These are phyloP conservation scores for Gyrodactylus salaris DNA, from an alignment of 1,140 invertebrate species.

Conservation along the genomic window DNA sequence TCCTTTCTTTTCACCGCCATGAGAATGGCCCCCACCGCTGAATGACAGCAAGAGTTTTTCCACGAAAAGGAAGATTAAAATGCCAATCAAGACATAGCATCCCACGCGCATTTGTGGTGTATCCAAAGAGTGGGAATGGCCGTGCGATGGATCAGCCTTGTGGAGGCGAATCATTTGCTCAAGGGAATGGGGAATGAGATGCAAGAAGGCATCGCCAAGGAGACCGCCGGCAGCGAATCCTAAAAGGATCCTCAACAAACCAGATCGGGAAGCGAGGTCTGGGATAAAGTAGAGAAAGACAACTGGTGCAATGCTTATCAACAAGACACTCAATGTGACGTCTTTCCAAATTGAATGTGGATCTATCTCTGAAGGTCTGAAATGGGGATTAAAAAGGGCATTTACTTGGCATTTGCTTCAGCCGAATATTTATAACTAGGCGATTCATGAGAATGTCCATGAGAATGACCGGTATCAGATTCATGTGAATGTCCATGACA, in stretches of 20 bases:
- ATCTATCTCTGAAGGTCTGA: neutral
- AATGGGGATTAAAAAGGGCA: neutral
- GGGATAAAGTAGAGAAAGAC: neutral
- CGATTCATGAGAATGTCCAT: neutral
- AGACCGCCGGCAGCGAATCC: constrained; percentile 74
- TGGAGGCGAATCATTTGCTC: constrained; percentile 10
- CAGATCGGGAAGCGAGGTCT: neutral
- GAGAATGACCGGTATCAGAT: neutral
- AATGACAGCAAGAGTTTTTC: constrained; percentile 63
- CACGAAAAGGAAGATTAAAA: constrained; percentile 52
- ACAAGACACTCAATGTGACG: neutral
- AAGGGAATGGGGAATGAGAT: constrained; percentile 71
- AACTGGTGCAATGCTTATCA: neutral
- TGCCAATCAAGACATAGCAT: constrained; percentile 55
- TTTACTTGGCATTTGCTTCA: neutral
- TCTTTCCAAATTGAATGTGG: neutral
- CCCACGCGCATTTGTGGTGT: constrained; percentile 34
- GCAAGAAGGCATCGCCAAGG: constrained; percentile 70
- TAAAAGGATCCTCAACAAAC: constrained; percentile 39
- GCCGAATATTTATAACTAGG: neutral
- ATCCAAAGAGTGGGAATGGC: constrained; percentile 24
- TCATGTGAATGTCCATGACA: neutral
- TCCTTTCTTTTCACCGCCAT: neutral
- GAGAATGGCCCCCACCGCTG: constrained; percentile 24
- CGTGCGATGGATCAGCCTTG: constrained; percentile 17